Percentiles rank a stretch among this genome's conserved stretches.
Evolutionary conservation across 2,113 vertebrate species (phyloP).

Genomic region (Vicugna pacos): DNA sequence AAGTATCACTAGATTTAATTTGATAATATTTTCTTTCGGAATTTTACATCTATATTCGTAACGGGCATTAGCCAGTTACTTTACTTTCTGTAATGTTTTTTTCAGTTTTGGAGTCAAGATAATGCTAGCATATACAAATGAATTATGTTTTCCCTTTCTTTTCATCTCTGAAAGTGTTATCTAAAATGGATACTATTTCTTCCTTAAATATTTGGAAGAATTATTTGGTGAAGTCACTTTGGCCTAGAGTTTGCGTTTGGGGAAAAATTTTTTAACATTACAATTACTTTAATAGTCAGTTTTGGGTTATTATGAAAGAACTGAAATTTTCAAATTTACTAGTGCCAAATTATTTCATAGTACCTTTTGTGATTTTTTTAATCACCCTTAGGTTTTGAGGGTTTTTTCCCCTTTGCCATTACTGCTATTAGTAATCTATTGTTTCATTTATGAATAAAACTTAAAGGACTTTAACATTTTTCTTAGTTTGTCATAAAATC

Average conservation of each 20-base stretch:
- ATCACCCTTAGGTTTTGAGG: not conserved
- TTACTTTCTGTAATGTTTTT: not conserved
- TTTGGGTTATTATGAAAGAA: not conserved
- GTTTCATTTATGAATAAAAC: not conserved
- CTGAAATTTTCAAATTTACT: not conserved
- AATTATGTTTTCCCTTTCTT: not conserved
- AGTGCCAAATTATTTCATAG: not conserved
- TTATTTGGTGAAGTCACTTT: not conserved
- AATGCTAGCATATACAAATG: not conserved
- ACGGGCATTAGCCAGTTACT: not conserved
- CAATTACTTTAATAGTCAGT: not conserved
- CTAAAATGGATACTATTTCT: not conserved
- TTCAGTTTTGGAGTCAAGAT: not conserved
- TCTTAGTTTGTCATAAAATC: not conserved
- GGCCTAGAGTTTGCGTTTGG: not conserved
- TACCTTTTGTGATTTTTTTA: not conserved
- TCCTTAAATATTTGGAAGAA: not conserved
- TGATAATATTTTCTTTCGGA: not conserved
- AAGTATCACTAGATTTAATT: not conserved
- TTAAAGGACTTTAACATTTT: not conserved
- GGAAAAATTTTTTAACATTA: not conserved
- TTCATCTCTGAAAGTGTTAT: not conserved
- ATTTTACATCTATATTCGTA: not conserved
- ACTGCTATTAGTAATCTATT: not conserved
- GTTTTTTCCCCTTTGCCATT: not conserved